These are phyloP conservation scores for Siniperca obscura DNA, from an alignment of 2,797 vertebrate genomes.

Conservation along the genomic window DNA sequence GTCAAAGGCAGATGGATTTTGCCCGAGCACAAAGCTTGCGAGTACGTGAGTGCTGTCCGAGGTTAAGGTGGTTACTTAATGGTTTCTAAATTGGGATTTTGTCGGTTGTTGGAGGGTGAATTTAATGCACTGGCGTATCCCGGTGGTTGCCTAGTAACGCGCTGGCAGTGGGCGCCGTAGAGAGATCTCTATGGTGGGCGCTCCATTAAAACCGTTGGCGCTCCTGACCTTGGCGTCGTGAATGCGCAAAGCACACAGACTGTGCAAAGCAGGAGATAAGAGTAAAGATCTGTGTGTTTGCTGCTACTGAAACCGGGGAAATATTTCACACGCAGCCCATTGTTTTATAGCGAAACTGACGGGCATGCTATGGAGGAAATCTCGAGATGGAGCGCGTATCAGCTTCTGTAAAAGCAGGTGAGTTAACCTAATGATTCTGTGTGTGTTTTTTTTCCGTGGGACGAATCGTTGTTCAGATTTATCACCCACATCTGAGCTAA, in stretches of 20 bases:
- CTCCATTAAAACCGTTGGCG: conserved; percentile 85
- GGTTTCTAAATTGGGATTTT: conserved; percentile 78
- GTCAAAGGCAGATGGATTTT: conserved; percentile 38
- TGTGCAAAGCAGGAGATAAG: conserved; percentile 78
- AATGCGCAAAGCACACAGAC: conserved; percentile 85
- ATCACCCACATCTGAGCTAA: conserved; percentile 37
- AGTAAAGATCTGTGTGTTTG: conserved; percentile 73
- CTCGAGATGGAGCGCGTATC: conserved; percentile 73
- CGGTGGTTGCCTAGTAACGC: conserved; percentile 86
- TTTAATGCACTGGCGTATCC: conserved; percentile 83
- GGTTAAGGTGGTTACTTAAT: conserved; percentile 70
- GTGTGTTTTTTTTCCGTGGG: conserved; percentile 7
- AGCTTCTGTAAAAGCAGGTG: conserved; percentile 79
- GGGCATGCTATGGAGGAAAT: conserved; percentile 72
- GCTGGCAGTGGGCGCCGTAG: conserved; percentile 85
- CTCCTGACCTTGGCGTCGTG: conserved; percentile 89
- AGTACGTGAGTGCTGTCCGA: conserved; percentile 46
- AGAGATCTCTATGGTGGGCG: conserved; percentile 82
- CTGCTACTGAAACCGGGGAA: conserved; percentile 62
- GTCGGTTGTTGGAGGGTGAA: conserved; percentile 71
- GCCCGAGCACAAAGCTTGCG: conserved; percentile 30
- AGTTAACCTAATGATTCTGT: conserved; percentile 71
- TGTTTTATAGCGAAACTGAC: conserved; percentile 47
- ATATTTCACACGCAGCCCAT: conserved; percentile 51
- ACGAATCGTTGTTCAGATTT: conserved; percentile 52